Evolutionary conservation across 1,140 invertebrate species (phyloP), one percentile per base, ranked within the genome.

Genomic region (Anastatus disparis): DNA sequence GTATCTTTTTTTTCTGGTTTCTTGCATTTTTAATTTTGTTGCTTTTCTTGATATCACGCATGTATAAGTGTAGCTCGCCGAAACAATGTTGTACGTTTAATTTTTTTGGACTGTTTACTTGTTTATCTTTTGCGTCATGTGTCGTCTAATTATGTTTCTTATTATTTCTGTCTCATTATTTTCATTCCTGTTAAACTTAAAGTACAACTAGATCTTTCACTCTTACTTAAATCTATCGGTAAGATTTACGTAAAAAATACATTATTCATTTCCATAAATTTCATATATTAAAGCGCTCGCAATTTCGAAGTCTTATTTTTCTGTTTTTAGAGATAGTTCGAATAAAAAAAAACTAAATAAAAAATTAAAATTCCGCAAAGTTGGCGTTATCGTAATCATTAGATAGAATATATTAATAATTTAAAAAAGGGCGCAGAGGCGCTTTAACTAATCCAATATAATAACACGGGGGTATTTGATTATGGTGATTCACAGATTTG

Each of bases 111-210:
- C 38, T 62, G 31, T 62, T 68, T 59, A 50, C 0, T 40, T 56
- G 17, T 58, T 61, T 40, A 52, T 62, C 22, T 15, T 1, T 63
- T 31, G 13, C 4, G 6, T 63, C n/a, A n/a, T n/a, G n/a, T n/a
- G n/a, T 40, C 48, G 9, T 62, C 31, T n/a, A 35, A 10, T 58
- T 56, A 63, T 55, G 35, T 63, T 35, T 56, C 29, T 64, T 70
- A 9, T 40, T 29, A 58, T 58, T n/a, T n/a, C n/a, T n/a, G n/a
- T n/a, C n/a, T n/a, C n/a, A n/a, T n/a, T 56, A 22, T 64, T 64
- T 64, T 64, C 61, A 70, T 70, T 70, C 68, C 68, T 64, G 50
- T 50, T 58, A 40, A n/a, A 65, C 27, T n/a, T 22, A 63, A n/a
- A 71, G 61, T 71, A 58, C 69, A 64, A 71, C 9, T 26, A 70